A percentile compares a stretch with the other conserved stretches of the same genome.
Conservation (phyloP, 2,797 vertebrate genomes). For the Pseudotriccus pelzelni region DNA sequence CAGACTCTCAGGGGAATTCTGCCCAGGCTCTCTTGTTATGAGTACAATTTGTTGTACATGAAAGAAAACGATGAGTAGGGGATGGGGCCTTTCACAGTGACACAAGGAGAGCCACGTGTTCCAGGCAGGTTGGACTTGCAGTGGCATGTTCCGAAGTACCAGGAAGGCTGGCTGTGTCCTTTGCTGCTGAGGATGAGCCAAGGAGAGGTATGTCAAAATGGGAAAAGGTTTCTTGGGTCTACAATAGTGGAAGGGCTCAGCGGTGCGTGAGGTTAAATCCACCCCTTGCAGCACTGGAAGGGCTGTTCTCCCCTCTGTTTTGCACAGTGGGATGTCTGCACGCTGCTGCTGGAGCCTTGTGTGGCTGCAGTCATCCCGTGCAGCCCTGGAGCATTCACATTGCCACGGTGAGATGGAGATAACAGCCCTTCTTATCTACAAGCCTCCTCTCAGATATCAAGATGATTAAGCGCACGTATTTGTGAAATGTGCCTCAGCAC, state of each 20-base stretch:
- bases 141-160: background rate
- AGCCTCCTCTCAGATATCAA: constrained; percentile 2
- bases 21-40: constrained; percentile 45
- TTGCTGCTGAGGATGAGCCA: background rate
- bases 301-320: background rate
- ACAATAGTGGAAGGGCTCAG: background rate
- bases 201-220: background rate
- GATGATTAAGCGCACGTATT: background rate
- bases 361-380: background rate
- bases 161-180: background rate
- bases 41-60: background rate
- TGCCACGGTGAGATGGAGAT: background rate
- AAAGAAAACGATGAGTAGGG: background rate
- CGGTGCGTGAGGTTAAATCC: fast-evolving
- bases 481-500: background rate
- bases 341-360: background rate
- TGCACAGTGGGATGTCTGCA: background rate
- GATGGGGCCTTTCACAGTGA: background rate
- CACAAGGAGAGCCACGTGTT: background rate
- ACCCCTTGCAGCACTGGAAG: background rate
- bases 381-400: background rate
- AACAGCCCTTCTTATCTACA: constrained; percentile 4
- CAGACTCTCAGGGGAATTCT: constrained; percentile 59
- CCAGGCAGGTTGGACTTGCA: background rate
- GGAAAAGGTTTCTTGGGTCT: background rate